Conservation (phyloP, 1,140 invertebrate genomes). For the Sarcophaga peregrina region DNA sequence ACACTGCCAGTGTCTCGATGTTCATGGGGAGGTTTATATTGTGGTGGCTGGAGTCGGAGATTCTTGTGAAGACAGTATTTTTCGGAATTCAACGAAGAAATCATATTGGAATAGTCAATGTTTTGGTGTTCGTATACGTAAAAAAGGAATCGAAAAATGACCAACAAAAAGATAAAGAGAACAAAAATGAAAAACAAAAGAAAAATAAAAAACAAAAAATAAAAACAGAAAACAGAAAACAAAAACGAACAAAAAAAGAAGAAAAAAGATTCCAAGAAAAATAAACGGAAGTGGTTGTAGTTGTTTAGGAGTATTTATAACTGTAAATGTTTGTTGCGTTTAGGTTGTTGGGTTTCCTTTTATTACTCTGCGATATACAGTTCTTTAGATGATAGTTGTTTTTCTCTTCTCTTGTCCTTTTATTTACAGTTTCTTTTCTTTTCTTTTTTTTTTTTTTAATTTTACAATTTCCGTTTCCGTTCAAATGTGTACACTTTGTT, state of each 20-base stretch:
- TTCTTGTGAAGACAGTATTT: not conserved
- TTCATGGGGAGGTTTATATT: not conserved
- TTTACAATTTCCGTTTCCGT: slow-evolving; percentile 40
- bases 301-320: slow-evolving; percentile 34
- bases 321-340: slow-evolving; percentile 34
- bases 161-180: not conserved
- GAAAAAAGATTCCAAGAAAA: not conserved
- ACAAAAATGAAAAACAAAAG: not conserved
- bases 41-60: not conserved
- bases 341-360: slow-evolving; percentile 25
- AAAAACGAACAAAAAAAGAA: not conserved
- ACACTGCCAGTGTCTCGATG: not conserved
- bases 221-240: not conserved
- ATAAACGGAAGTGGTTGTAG: slow-evolving; percentile 34
- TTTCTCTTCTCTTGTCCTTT: not conserved
- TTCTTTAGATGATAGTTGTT: not conserved
- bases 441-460: slow-evolving; percentile 30
- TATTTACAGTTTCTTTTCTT: not conserved
- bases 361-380: not conserved
- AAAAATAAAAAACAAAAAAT: not conserved
- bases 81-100: not conserved
- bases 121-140: not conserved
- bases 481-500: slow-evolving; percentile 1
- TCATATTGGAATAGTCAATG: slow-evolving; percentile 27
- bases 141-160: not conserved